Base-by-base conservation (phyloP, 2,113 vertebrate genomes). In the Polypterus bichir region DNA sequence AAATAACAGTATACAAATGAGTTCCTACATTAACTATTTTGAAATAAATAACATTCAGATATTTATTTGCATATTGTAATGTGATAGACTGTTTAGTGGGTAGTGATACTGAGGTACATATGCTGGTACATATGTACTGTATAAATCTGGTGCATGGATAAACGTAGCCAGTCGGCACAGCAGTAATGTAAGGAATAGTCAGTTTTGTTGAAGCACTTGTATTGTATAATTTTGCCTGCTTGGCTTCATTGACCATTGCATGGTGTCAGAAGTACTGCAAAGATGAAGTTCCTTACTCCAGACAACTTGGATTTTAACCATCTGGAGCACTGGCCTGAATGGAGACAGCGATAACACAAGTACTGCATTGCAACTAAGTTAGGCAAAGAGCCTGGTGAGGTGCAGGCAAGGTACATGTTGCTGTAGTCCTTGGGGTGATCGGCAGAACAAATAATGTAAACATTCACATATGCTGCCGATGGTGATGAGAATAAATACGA, bases 221-320 rank as follows among this genome's bases (percentile, higher is more conserved):
- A 27, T 27, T 27, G 27, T 27, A 27, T 27, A 27, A 27, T 27
- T 27, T 27, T 27, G 27, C 27, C 27, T 27, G 27, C 27, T 27
- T 27, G 27, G 27, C 27, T 27, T 27, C 27, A 1, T 51, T 51
- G 49, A 9, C 6, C 9, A 7, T 46, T 60, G 61, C 63, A 59
- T 64, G 58, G 51, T 67, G 68, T 70, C 59, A 62, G 55, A 67
- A 70, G 62, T 54, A 4, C 9, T 3, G 5, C 4, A 44, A 66
- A 66, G 55, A 59, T 10, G 3, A 67, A 67, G 57, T 67, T 67
- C 47, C 11, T 1, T 10, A 53, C 66, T 56, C 47, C 62, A 4
- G 48, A 68, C 47, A 62, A 59, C 46, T 47, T 70, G 1, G 56
- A 64, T 45, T 64, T 64, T 4, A 47, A 27, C 53, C 56, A 11